Evolutionary conservation across 2,797 vertebrate genomes (phyloP).

Genomic region (Mus minutoides): DNA sequence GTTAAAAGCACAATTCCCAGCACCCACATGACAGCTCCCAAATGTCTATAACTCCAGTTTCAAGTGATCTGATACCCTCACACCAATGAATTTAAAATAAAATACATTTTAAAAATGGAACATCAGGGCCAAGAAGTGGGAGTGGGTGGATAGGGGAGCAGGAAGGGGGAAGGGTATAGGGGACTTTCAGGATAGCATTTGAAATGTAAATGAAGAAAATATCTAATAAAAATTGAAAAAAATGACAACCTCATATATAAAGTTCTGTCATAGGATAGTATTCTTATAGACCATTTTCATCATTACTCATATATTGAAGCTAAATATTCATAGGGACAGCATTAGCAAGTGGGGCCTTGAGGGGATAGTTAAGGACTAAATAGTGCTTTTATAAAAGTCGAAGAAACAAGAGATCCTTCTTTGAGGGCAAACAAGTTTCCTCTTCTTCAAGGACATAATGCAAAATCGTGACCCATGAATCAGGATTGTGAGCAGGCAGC

Average conservation of each 20-base stretch:
- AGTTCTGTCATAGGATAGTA: neutral
- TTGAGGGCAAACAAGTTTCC: neutral
- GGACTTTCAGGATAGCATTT: no score
- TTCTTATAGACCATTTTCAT: neutral
- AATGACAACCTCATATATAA: neutral
- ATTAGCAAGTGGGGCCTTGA: neutral
- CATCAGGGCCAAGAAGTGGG: no score
- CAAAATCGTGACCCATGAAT: neutral
- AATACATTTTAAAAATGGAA: neutral
- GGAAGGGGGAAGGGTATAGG: no score
- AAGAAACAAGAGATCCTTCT: neutral
- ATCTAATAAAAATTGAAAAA: no score
- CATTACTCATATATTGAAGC: neutral
- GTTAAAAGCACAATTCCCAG: neutral
- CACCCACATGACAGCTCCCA: neutral
- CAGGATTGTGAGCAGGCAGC: neutral
- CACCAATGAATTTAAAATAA: neutral
- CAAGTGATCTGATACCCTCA: neutral
- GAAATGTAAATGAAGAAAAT: no score
- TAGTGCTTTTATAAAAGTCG: neutral
- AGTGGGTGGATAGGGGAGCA: no score
- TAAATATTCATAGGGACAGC: neutral
- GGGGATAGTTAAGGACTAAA: no score
- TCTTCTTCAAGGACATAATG: neutral
- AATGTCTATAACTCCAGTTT: neutral